Evolutionary conservation across 2,797 vertebrate species (phyloP).

Genomic region (Manis javanica): DNA sequence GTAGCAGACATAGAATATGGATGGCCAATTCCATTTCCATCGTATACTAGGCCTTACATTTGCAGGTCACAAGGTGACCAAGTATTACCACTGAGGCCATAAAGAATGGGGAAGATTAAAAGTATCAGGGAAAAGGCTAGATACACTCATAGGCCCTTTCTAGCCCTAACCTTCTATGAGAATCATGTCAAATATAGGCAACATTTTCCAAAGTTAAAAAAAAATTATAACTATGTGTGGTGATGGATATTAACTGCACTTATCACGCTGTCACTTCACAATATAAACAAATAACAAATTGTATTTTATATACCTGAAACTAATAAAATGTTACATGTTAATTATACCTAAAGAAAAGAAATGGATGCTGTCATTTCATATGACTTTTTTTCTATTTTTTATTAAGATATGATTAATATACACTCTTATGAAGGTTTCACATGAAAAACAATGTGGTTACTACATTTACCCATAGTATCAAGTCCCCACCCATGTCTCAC

Average conservation of each 20-base stretch:
- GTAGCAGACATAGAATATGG: background rate
- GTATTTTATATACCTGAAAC: background rate
- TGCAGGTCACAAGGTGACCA: background rate
- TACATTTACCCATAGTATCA: too few species aligned
- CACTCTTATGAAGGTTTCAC: too few species aligned
- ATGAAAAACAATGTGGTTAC: too few species aligned
- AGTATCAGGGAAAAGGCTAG: background rate
- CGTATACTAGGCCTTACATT: background rate
- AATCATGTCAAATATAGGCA: background rate
- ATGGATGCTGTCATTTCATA: background rate
- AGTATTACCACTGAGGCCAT: background rate
- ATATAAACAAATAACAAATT: background rate
- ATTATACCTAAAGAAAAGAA: background rate
- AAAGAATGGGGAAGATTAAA: background rate
- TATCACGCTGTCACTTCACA: background rate
- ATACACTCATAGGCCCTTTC: background rate
- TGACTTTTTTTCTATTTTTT: background rate
- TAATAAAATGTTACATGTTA: background rate
- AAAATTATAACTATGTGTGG: background rate
- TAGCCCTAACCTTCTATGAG: background rate
- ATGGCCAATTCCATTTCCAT: background rate
- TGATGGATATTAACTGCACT: background rate
- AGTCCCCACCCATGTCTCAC: too few species aligned
- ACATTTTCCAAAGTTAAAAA: background rate
- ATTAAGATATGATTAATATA: too few species aligned